These are phyloP conservation scores for Cosmia trapezina DNA, from an alignment of 2,888 invertebrate genomes.

Conservation along the genomic window DNA sequence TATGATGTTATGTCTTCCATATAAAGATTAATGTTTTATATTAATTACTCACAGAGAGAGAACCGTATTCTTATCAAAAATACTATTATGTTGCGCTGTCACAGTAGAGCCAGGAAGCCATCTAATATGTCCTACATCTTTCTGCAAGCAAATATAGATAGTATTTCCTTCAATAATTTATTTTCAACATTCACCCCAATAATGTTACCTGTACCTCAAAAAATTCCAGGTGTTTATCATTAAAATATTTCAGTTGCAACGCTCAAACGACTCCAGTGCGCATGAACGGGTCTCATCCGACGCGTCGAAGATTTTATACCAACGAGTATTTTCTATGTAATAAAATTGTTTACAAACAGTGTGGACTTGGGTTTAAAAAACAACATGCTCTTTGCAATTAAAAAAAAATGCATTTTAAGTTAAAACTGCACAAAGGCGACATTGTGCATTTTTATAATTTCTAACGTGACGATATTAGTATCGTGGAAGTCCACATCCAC, in stretches of 20 bases:
- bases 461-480: no score
- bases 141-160: not conserved
- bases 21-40: not conserved
- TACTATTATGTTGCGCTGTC: not conserved
- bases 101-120: not conserved
- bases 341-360: slow-evolving; percentile 51
- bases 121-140: not conserved
- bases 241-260: slow-evolving; percentile 64
- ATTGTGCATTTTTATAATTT: no score
- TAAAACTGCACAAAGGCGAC: not conserved
- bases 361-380: slow-evolving; percentile 46
- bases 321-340: slow-evolving; percentile 61
- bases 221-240: slow-evolving; percentile 65
- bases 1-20: not conserved
- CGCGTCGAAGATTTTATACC: slow-evolving; percentile 66
- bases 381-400: not conserved
- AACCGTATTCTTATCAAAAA: not conserved
- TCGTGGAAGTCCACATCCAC: no score
- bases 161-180: slow-evolving; percentile 3
- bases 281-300: slow-evolving; percentile 59
- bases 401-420: not conserved
- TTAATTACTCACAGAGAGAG: no score
- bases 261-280: slow-evolving; percentile 64
- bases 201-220: slow-evolving; percentile 27
- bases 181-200: slow-evolving; percentile 1